Base-by-base conservation (phyloP, 2,113 vertebrate genomes). In the Mystacornis crossleyi region DNA sequence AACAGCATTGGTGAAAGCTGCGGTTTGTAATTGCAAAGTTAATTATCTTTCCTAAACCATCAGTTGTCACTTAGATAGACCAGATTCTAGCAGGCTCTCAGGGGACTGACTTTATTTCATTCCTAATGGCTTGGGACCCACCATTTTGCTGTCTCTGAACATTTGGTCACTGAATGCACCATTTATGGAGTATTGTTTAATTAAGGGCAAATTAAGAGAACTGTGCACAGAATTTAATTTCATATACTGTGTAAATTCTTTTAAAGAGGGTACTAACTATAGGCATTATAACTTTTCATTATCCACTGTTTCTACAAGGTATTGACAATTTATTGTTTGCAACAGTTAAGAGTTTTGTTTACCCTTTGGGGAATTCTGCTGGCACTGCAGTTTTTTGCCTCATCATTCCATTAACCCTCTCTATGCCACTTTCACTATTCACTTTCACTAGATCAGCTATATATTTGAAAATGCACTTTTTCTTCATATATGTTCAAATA, bases 41-140 rank as follows among this genome's bases (percentile, higher is more conserved):
- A 99, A 99, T 99, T 99, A 99, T 99, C 98, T 99, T 99, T 98
- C 98, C 98, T 98, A 99, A 99, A 99, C 98, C 99, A 99, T 99
- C 99, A 99, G 99, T 99, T 99, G 99, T 99, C 99, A 99, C 98
- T 99, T 98, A 98, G 97, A 98, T 98, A 98, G 98, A 98, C 99
- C 99, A 98, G 98, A 98, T 98, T 98, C 98, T 96, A 98, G 96
- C 95, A 96, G 92, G 92, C 92, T 98, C 99, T 98, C 98, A 51
- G 6, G 99, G 97, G 99, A 98, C 97, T 94, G 94, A 95, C 98
- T 98, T 98, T 98, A 98, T 98, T 99, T 98, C 98, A 97, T 98
- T 97, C 97, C 97, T 98, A 98, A 98, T 98, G 98, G 98, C 98
- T 98, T 96, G 98, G 99, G 99, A 99, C 98, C 98, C 98, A 98